Percentiles rank a stretch among this genome's conserved stretches.
Evolutionary conservation across 2,113 vertebrate species (phyloP).

Genomic region (Muscicapa adusta): DNA sequence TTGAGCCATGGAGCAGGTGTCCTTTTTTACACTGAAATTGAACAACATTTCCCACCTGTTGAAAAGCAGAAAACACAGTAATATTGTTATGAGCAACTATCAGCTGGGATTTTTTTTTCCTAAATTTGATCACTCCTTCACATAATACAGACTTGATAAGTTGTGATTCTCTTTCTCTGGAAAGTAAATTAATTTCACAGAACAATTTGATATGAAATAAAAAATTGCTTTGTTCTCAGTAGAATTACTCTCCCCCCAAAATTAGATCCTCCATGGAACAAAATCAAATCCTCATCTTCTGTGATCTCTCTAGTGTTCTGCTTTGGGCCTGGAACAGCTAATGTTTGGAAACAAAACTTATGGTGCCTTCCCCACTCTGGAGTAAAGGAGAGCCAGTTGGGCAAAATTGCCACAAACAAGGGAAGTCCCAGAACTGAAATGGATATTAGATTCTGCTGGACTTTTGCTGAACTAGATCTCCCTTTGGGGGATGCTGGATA

Average conservation of each 20-base stretch:
- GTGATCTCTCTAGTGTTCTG: neutral
- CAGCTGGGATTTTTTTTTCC: neutral
- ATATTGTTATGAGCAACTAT: neutral
- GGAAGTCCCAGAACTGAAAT: neutral
- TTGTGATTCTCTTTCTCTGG: neutral
- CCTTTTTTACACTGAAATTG: slow-evolving; percentile 95
- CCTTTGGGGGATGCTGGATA: neutral
- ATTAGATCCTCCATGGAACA: neutral
- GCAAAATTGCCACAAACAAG: neutral
- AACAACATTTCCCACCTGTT: slow-evolving; percentile 88
- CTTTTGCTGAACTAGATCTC: neutral
- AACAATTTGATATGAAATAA: neutral
- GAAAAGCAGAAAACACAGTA: neutral
- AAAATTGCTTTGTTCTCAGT: neutral
- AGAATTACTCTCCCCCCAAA: neutral
- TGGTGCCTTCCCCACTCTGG: neutral
- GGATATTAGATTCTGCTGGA: neutral
- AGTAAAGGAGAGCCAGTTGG: neutral
- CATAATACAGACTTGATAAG: neutral
- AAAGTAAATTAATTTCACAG: neutral
- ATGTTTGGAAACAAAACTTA: neutral
- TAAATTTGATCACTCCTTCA: neutral
- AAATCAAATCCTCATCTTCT: neutral
- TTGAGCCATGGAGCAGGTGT: slow-evolving; percentile 93
- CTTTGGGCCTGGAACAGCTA: neutral